Evolutionary conservation across 2,888 invertebrate genomes (phyloP).

Genomic region (Amphipyra berbera): DNA sequence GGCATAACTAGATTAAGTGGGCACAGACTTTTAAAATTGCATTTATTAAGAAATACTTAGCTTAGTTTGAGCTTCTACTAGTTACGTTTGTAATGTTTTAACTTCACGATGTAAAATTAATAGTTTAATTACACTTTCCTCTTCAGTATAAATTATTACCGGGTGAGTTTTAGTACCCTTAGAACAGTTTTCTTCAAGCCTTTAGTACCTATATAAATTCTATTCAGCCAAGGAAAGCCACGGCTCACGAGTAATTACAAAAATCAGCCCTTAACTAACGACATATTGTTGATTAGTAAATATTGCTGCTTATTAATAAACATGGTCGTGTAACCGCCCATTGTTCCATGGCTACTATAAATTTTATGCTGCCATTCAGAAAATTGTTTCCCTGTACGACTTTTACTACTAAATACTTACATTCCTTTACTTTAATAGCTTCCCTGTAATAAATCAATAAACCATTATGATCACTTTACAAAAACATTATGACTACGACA

Average conservation of each 20-base stretch:
- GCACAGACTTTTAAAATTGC: no score
- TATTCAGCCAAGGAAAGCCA: neutral
- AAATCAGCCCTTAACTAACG: constrained; percentile 22
- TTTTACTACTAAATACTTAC: constrained; percentile 34
- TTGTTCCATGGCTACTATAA: constrained; percentile 40
- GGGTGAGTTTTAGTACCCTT: no score
- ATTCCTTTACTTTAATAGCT: constrained; percentile 38
- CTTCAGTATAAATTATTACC: no score
- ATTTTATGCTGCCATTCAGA: constrained; percentile 38
- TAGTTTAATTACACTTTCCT: no score
- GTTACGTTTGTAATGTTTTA: no score
- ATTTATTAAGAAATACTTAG: no score
- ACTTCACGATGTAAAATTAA: no score
- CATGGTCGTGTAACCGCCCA: constrained; percentile 21
- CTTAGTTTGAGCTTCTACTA: no score
- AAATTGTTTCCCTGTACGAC: constrained; percentile 36
- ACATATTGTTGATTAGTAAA: constrained; percentile 43
- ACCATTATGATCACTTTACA: constrained; percentile 21
- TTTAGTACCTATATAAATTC: neutral
- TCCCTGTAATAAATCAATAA: constrained; percentile 47
- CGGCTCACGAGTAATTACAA: constrained; percentile 19
- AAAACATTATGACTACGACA: constrained; percentile 14
- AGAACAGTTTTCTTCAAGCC: no score
- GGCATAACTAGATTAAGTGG: no score
- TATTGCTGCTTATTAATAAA: constrained; percentile 44